Percentiles rank a stretch among this genome's conserved stretches.
Evolutionary conservation across 2,113 vertebrate species (phyloP).

Genomic region (Odontophorus gujanensis): DNA sequence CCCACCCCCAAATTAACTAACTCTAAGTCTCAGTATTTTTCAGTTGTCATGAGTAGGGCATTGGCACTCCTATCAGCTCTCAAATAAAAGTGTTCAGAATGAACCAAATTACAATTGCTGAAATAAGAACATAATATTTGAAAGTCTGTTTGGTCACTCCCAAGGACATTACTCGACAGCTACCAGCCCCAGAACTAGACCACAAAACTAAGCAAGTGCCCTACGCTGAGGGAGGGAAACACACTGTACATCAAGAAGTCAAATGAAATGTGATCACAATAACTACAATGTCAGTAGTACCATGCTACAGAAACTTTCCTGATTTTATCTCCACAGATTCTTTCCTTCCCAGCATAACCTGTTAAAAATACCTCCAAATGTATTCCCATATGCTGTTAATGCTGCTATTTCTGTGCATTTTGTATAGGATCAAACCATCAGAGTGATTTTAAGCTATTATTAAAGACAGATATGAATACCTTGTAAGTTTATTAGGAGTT

Average conservation of each 20-base stretch:
- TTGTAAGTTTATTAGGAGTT: neutral
- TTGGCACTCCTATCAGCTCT: neutral
- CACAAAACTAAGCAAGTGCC: neutral
- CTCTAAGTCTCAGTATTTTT: neutral
- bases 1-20: neutral
- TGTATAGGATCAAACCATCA: neutral
- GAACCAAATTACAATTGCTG: neutral
- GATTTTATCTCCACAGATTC: neutral
- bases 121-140: neutral
- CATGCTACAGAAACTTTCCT: neutral
- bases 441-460: neutral
- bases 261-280: neutral
- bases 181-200: neutral
- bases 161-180: neutral
- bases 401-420: neutral
- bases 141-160: neutral
- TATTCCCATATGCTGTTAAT: neutral
- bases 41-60: neutral
- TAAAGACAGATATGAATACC: neutral
- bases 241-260: neutral
- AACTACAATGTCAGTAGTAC: neutral
- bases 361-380: neutral
- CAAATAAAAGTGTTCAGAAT: neutral
- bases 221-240: neutral
- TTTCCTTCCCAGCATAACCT: neutral